Evolutionary conservation across 2,888 invertebrate genomes (phyloP).

Genomic region (Acanthosepion lycidas): DNA sequence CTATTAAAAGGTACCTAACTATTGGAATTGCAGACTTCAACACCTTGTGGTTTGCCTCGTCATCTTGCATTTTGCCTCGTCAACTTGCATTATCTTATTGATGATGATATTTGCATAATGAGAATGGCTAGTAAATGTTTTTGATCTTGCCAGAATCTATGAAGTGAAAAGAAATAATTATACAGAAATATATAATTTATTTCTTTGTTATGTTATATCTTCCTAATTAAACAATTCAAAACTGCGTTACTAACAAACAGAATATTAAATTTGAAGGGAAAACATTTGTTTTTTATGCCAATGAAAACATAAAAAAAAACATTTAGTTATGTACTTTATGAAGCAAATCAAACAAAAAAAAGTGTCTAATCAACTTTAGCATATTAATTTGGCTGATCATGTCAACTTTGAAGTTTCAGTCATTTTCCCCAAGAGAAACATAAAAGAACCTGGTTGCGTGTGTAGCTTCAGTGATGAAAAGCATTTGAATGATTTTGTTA

Average conservation of each 20-base stretch:
- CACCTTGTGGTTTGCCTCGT: neutral
- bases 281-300: too few relatives aligned
- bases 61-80: neutral
- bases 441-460: neutral
- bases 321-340: too few relatives aligned
- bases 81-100: neutral
- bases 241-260: neutral
- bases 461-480: neutral
- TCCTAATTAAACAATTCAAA: neutral
- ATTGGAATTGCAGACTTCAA: neutral
- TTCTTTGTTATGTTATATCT: neutral
- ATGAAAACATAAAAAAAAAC: too few relatives aligned
- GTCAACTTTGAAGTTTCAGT: neutral
- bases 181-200: neutral
- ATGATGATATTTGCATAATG: neutral
- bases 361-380: neutral
- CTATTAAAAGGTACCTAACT: neutral
- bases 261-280: neutral
- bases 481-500: neutral
- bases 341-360: neutral
- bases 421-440: conserved; percentile 10
- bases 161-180: conserved; percentile 20
- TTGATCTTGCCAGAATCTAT: neutral
- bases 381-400: neutral
- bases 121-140: neutral